phyloP scores from a whole-genome alignment of 2,888 invertebrate genomes.

The Shargacucullia verbasci region DNA sequence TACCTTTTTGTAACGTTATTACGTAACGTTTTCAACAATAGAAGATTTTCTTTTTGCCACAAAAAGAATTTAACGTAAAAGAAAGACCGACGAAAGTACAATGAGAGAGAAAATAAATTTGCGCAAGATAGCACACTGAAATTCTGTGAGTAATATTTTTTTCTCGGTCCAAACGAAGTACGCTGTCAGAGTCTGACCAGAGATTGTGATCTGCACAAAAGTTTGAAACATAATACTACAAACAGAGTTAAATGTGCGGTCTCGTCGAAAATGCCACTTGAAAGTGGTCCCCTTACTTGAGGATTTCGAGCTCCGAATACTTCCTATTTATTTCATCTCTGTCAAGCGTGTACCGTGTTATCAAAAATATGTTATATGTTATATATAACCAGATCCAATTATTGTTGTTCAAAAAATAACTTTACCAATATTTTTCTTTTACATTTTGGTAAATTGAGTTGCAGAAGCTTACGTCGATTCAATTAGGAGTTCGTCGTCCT shows the following conservation, averaged over 20 bases:
- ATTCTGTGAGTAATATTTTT: constrained; percentile 50
- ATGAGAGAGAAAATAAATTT: constrained; percentile 55
- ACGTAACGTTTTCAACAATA: constrained; percentile 27
- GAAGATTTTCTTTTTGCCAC: constrained; percentile 27
- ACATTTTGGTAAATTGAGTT: constrained; percentile 60
- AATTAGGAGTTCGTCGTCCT: constrained; percentile 45
- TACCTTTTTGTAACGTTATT: constrained; percentile 28
- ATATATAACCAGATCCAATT: constrained; percentile 50
- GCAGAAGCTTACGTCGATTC: constrained; percentile 50
- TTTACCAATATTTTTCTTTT: constrained; percentile 38
- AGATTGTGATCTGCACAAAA: constrained; percentile 80
- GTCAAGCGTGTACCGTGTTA: constrained; percentile 53
- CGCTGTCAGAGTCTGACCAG: constrained; percentile 79
- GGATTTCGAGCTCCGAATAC: constrained; percentile 48
- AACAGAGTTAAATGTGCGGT: constrained; percentile 72
- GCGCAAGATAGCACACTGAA: constrained; percentile 48
- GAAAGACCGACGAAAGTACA: constrained; percentile 39
- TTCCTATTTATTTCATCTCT: constrained; percentile 52
- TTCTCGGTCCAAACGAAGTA: constrained; percentile 57
- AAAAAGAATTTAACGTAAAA: constrained; percentile 33
- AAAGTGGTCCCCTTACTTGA: constrained; percentile 70
- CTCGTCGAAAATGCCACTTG: constrained; percentile 78
- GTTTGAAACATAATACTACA: constrained; percentile 76
- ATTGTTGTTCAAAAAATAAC: constrained; percentile 42
- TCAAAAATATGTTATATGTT: constrained; percentile 45